phyloP scores from a whole-genome alignment of 1,140 invertebrate species.

The Drosophila busckii region DNA sequence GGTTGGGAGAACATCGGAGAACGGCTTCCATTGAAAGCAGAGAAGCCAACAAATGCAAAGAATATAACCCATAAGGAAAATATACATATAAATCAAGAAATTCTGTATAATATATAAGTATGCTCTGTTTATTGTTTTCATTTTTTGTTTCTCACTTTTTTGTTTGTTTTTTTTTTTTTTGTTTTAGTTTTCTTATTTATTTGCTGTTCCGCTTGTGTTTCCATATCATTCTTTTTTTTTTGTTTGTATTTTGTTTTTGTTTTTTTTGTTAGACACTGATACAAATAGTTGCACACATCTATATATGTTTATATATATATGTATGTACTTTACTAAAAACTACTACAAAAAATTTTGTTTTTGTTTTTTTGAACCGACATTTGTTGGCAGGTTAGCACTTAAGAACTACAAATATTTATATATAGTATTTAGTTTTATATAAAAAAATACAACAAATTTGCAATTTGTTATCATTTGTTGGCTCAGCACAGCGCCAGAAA shows the following conservation, averaged over 20 bases:
- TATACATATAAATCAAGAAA: constrained; percentile 9
- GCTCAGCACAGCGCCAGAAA: constrained; percentile 27
- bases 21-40: constrained; percentile 55
- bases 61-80: constrained; percentile 5
- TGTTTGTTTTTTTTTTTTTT: constrained; percentile 30
- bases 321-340: constrained; percentile 35
- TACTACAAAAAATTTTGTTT: constrained; percentile 60
- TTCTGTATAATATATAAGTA: constrained; percentile 8
- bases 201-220: constrained; percentile 53
- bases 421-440: constrained; percentile 41
- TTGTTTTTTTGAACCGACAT: constrained; percentile 21
- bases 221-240: constrained; percentile 52
- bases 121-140: constrained; percentile 25
- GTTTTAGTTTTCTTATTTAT: constrained; percentile 32
- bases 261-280: constrained; percentile 61
- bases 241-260: no score
- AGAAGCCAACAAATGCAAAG: constrained; percentile 22
- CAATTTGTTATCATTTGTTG: constrained; percentile 63
- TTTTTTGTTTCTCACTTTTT: constrained; percentile 35
- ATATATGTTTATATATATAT: constrained; percentile 24
- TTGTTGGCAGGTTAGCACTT: constrained; percentile 64
- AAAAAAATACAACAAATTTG: constrained; percentile 75
- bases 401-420: constrained; percentile 48
- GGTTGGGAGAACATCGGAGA: background rate
- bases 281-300: constrained; percentile 52